Base-by-base conservation (phyloP, 1,140 invertebrate genomes). In the Drosophila truncata region DNA sequence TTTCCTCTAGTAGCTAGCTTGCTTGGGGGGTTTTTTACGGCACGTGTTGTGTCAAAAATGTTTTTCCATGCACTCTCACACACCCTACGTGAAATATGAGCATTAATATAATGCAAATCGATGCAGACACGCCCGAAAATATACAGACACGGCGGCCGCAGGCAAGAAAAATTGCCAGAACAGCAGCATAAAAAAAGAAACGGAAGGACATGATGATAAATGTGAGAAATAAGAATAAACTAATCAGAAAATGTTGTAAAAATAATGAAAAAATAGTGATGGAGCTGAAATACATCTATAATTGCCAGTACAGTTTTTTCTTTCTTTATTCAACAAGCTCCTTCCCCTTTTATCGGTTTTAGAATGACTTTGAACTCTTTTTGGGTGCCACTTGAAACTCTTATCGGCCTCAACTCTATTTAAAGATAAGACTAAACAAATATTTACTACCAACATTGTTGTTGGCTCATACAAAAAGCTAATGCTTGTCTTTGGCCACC, bases 31-130 rank as follows among this genome's bases (percentile, higher is more conserved):
- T 39, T 49, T 37, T 13, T 2, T n/a, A 27, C 13, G 23, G 33
- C 13, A 58, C 41, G n/a, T 41, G 42, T 41, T 42, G 33, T 57
- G 50, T 33, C 31, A 39, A 25, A 46, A 69, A 52, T 57, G 57
- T 50, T 62, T 39, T 41, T 31, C n/a, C 25, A 8, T 65, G 60
- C 58, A 70, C 39, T 61, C 31, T 25, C 60, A 33, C 25, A 37
- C 50, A 13, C 44, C 41, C 13, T 20, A 41, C 13, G 31, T 80
- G 11, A 50, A 80, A 80, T 52, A 66, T 44, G 44, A 47, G 8
- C 44, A 52, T 46, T 59, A 54, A 31, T 44, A 67, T 57, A 71
- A 76, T 75, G 73, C 60, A 76, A 58, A 75, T 75, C 49, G 70
- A 74, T 63, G 59, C 11, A 47, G 64, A 70, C 49, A 39, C 64